Percentiles rank a stretch among this genome's conserved stretches.
Conservation (phyloP, 1,140 invertebrate species). For the Drosophila nebulosa region DNA sequence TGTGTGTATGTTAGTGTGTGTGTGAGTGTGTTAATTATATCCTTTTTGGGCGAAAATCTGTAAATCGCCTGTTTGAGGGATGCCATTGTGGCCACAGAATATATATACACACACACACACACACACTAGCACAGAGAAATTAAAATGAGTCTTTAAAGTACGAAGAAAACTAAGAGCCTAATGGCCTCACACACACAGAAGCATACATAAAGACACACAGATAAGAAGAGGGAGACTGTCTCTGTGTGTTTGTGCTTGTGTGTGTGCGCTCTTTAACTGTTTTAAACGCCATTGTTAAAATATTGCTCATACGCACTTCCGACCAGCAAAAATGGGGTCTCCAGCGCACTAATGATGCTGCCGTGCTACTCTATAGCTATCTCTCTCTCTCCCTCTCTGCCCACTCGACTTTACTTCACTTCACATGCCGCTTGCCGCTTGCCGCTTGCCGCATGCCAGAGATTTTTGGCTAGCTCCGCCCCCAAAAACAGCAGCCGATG, state of each 20-base stretch:
- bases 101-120: neutral
- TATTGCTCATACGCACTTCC: slow-evolving; percentile 79
- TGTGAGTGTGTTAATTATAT: slow-evolving; percentile 60
- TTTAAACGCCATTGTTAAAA: slow-evolving; percentile 80
- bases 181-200: slow-evolving; percentile 53
- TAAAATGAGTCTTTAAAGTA: slow-evolving; percentile 71
- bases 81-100: slow-evolving; percentile 51
- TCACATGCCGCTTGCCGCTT: neutral
- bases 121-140: slow-evolving; percentile 38
- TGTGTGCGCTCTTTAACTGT: slow-evolving; percentile 70
- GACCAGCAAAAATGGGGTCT: slow-evolving; percentile 64
- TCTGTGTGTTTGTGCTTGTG: slow-evolving; percentile 7
- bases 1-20: neutral
- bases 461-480: slow-evolving; percentile 42
- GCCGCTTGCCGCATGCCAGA: neutral
- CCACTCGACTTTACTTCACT: neutral
- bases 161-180: slow-evolving; percentile 61
- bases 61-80: slow-evolving; percentile 26
- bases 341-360: slow-evolving; percentile 72
- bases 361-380: slow-evolving; percentile 28
- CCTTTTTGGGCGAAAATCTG: slow-evolving; percentile 47
- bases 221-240: slow-evolving; percentile 14
- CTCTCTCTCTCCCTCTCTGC: neutral
- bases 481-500: slow-evolving; percentile 44
- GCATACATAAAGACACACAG: slow-evolving; percentile 30